Base-by-base conservation (phyloP, 1,140 invertebrate species). In the Lepidurus packardi region DNA sequence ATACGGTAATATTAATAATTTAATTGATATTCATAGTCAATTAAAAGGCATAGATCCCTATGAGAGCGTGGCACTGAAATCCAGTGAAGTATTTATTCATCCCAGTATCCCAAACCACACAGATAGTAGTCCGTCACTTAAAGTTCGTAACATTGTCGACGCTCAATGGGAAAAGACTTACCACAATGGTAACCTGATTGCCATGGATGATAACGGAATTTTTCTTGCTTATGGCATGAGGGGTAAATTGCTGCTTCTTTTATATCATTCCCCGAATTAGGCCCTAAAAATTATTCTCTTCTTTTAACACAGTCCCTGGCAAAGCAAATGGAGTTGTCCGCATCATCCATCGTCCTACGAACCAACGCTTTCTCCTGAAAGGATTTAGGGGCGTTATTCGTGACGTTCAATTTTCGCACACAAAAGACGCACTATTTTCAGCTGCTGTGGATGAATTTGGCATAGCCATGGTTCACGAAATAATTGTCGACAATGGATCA, bases 161-260 rank as follows among this genome's bases (percentile, higher is more conserved):
- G 97, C 94, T 84, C 92, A 92, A 79, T 98, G 96, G 95, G 95
- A 97, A n/a, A 74, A 74, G n/a, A 16, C 73, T 7, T 78, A 74
- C 9, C 73, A 47, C n/a, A 75, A 74, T 73, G 95, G 95, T 1
- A 93, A 94, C 82, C 85, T 98, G 34, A 88, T 97, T n/a, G 93
- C 94, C 47, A 91, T 94, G 74, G 95, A 98, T 85, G 90, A 92
- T 80, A 90, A 90, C 84, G 92, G 93, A 80, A 92, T 92, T 82
- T 94, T 93, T 84, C 86, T 96, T 81, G 95, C 95, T 0, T 98
- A 97, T 88, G 93, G 91, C 74, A 91, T 97, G 77, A 95, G 93
- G 90, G 91, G 93, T 95, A 86, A 83, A 76, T 43, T 43, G 4
- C 79, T 45, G 25, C 16, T 24, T 41, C 44, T 24, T 79, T 45